Conservation (phyloP, 2,113 vertebrate genomes). For the Brachypodius melanocephalos region DNA sequence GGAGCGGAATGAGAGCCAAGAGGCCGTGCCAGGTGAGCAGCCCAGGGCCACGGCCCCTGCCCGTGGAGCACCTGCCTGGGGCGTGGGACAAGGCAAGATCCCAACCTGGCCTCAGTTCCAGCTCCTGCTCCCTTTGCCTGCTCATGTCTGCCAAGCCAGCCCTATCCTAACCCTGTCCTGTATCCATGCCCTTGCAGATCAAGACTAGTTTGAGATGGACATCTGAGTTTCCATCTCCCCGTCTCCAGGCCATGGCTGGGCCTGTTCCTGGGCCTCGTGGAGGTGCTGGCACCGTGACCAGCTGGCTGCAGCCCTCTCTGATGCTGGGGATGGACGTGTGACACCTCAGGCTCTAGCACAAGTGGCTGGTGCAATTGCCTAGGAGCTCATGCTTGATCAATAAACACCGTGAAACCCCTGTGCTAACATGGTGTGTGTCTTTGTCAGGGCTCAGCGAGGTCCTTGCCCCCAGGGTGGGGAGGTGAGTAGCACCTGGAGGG, state of each 20-base stretch:
- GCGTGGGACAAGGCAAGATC: neutral
- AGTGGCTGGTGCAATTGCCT: conserved; percentile 57
- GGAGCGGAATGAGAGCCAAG: conserved; percentile 86
- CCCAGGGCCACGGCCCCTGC: neutral
- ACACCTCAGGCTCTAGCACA: conserved; percentile 64
- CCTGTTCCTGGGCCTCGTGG: conserved; percentile 58
- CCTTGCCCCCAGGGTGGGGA: fast-evolving
- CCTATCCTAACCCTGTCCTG: neutral
- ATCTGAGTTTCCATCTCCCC: conserved; percentile 60
- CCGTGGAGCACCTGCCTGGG: fast-evolving
- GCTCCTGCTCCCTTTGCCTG: neutral
- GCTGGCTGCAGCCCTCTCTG: conserved; percentile 56
- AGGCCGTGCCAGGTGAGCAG: conserved; percentile 83
- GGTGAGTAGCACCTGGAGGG: neutral
- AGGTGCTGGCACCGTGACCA: conserved; percentile 51
- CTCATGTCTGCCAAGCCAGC: fast-evolving
- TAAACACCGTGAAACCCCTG: conserved; percentile 63
- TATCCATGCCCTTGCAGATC: conserved; percentile 57
- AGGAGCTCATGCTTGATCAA: conserved; percentile 65
- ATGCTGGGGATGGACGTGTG: conserved; percentile 61
- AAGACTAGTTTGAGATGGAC: conserved; percentile 78
- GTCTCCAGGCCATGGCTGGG: conserved; percentile 42
- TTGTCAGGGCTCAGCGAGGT: neutral
- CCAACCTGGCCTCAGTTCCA: fast-evolving
- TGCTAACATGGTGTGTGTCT: neutral